Evolutionary conservation across 2,888 invertebrate genomes (phyloP).

Genomic region (Lymantria monacha): DNA sequence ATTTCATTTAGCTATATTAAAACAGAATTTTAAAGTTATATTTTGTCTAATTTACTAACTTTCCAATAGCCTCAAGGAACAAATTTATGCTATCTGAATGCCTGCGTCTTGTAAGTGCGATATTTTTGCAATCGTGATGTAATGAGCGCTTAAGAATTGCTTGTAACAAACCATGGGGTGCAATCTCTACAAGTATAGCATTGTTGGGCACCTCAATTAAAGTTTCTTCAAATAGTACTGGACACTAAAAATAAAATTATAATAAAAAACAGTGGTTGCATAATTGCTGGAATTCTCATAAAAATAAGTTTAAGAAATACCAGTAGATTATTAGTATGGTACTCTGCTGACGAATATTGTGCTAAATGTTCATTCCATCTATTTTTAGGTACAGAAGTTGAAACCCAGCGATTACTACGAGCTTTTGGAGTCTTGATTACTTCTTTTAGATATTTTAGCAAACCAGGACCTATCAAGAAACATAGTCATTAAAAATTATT

Average conservation of each 20-base stretch:
- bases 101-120: constrained; percentile 87
- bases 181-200: constrained; percentile 91
- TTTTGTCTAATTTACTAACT: constrained; percentile 10
- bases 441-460: constrained; percentile 82
- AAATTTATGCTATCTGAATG: constrained; percentile 81
- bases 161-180: constrained; percentile 92
- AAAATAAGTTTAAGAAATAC: constrained; percentile 4
- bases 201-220: constrained; percentile 86
- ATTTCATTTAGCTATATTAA: background rate
- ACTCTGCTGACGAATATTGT: constrained; percentile 22
- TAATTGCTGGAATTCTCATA: background rate
- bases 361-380: constrained; percentile 26
- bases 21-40: background rate
- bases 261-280: background rate
- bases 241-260: background rate
- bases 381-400: constrained; percentile 87
- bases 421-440: constrained; percentile 84
- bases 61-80: constrained; percentile 79
- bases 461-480: constrained; percentile 42
- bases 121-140: constrained; percentile 81
- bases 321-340: constrained; percentile 28
- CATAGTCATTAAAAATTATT: background rate
- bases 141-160: constrained; percentile 85
- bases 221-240: constrained; percentile 1
- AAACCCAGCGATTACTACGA: constrained; percentile 90